phyloP scores from a whole-genome alignment of 2,113 vertebrate species.

The Heterotis niloticus region DNA sequence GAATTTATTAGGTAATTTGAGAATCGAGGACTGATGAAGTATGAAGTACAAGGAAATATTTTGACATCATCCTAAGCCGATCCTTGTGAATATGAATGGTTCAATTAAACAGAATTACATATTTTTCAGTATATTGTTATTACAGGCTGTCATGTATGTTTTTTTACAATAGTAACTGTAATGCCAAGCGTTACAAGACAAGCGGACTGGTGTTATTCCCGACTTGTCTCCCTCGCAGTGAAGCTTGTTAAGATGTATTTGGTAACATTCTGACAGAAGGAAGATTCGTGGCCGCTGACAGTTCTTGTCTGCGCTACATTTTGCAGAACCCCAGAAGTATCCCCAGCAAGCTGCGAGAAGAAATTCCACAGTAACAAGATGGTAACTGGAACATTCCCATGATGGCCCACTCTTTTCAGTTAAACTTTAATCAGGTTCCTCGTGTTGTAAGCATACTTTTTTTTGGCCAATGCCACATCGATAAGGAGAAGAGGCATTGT shows the following conservation, averaged over 20 bases:
- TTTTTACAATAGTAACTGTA: not conserved
- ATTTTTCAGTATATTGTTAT: not conserved
- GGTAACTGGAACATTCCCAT: not conserved
- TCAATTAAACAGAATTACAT: not conserved
- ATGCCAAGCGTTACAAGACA: not conserved
- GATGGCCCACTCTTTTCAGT: not conserved
- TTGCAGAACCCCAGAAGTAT: not conserved
- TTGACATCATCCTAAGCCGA: not conserved
- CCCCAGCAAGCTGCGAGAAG: not conserved
- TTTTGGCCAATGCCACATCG: not conserved
- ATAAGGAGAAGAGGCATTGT: too few species aligned
- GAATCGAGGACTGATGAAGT: not conserved
- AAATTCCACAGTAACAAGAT: slow-evolving; percentile 3
- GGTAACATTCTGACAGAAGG: not conserved
- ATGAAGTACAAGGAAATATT: not conserved
- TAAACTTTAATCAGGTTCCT: not conserved
- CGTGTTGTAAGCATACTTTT: not conserved
- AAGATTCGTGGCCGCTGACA: not conserved
- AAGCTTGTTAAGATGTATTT: slow-evolving; percentile 11
- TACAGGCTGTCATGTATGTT: not conserved
- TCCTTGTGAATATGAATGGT: not conserved
- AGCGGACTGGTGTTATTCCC: not conserved
- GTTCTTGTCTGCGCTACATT: not conserved
- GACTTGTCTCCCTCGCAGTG: not conserved
- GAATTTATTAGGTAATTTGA: not conserved